These are phyloP conservation scores for Coracias cyanogaster DNA, from an alignment of 2,797 vertebrate species.

Conservation along the genomic window DNA sequence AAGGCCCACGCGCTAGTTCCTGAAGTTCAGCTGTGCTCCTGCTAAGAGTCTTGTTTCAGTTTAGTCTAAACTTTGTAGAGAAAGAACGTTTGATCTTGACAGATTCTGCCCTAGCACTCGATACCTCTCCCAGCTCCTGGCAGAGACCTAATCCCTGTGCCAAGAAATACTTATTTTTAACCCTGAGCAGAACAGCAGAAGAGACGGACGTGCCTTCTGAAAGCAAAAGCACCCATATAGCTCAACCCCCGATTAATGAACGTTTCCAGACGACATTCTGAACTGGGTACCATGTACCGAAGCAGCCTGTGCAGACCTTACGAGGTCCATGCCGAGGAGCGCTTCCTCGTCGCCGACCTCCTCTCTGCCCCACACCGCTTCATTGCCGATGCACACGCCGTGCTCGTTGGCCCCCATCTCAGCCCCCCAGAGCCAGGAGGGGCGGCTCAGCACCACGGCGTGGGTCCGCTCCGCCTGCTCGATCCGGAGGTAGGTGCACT, in stretches of 20 bases:
- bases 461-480: constrained; percentile 87
- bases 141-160: background rate
- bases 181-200: accelerated
- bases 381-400: constrained; percentile 96
- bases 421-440: constrained; percentile 98
- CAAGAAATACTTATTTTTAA: background rate
- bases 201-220: accelerated
- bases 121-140: background rate
- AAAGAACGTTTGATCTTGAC: background rate
- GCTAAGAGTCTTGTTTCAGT: background rate
- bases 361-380: constrained; percentile 96
- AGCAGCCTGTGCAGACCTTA: constrained; percentile 81
- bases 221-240: accelerated
- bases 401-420: constrained; percentile 98
- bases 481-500: constrained; percentile 94
- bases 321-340: constrained; percentile 96
- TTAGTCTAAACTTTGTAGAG: background rate
- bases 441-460: constrained; percentile 91
- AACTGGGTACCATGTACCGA: background rate
- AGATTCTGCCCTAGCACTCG: background rate
- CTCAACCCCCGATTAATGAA: background rate
- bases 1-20: background rate
- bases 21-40: background rate
- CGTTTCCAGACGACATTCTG: accelerated
- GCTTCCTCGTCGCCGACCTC: constrained; percentile 84